Evolutionary conservation across 2,113 vertebrate genomes (phyloP), one percentile per base, ranked within the genome.

Genomic region (Pseudorasbora parva): DNA sequence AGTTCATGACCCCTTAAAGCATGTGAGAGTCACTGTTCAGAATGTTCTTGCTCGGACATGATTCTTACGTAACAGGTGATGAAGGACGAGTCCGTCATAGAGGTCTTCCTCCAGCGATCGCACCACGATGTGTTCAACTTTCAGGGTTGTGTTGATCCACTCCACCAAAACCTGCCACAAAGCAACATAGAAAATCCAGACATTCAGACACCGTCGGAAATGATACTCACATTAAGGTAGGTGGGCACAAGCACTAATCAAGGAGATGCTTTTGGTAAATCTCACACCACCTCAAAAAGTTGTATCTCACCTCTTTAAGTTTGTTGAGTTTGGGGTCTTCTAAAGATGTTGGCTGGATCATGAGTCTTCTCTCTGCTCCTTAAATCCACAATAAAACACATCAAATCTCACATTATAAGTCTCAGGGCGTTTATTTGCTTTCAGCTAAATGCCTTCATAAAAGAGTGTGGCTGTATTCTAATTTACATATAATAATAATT

Each of bases 41-140:
- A 23, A 15, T 12, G 25, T 8, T 76, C 21, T 23, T 27, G 47
- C n/a, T 54, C 68, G n/a, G 9, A 37, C 3, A 6, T 56, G 21
- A 82, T 73, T 83, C 95, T 96, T 91, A 99, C 98, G 93, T 86
- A 98, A 90, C 45, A 99, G 94, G 89, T 99, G 97, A 89, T 99
- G 97, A 86, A 99, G 93, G 15, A 99, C 93, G 72, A 99, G 93
- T 17, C 98, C 97, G 9, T 99, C 97, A 0, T 90, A 99, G 19
- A 99, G 82, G 90, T 99, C 98, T 82, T 98, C 96, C 84, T 98
- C 96, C 91, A 99, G 87, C 85, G 89, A 95, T 88, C 93, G 94
- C 66, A 97, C 96, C 47, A 98, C 94, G 1, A 99, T 96, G 88
- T 99, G 96, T 64, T 99, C 96, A 0, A 86, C 27, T 80, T 95